Percentiles rank a stretch among this genome's conserved stretches.
Conservation (phyloP, 1,140 invertebrate genomes). For the Drosophila willistoni region DNA sequence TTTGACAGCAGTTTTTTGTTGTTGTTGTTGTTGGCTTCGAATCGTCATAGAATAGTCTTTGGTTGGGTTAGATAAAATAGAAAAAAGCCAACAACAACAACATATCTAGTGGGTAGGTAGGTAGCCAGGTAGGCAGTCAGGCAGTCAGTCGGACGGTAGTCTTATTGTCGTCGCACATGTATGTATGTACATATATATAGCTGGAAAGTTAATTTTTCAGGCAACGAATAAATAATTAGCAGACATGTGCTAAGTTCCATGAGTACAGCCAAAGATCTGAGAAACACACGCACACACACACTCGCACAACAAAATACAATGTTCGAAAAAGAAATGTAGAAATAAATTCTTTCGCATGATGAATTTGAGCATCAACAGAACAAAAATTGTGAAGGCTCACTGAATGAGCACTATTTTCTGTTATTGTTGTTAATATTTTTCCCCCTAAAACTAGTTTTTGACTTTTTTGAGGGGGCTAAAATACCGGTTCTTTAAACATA, state of each 20-base stretch:
- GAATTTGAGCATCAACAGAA: conserved; percentile 48
- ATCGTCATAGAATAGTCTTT: conserved; percentile 38
- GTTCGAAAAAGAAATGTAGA: conserved; percentile 42
- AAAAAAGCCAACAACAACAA: conserved; percentile 1
- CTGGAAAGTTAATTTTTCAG: conserved; percentile 79
- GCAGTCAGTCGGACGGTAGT: conserved; percentile 41
- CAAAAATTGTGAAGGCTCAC: conserved; percentile 7
- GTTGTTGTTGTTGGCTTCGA: conserved; percentile 36
- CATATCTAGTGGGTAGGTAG: not conserved
- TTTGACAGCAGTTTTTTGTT: conserved; percentile 80
- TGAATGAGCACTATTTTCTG: conserved; percentile 21
- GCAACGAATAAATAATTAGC: conserved; percentile 82
- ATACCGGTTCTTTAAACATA: conserved; percentile 4
- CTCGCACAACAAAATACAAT: conserved; percentile 38
- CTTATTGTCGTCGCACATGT: conserved; percentile 59
- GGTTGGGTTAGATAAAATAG: conserved; percentile 39
- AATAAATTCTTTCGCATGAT: conserved; percentile 75
- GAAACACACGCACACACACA: conserved; percentile 16
- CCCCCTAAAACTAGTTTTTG: not conserved
- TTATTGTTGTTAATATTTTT: conserved; percentile 12
- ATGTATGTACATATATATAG: conserved; percentile 17
- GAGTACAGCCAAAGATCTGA: conserved; percentile 37
- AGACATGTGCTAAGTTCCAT: conserved; percentile 71
- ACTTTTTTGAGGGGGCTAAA: not conserved
- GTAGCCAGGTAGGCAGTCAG: conserved; percentile 29